Base-by-base conservation (phyloP, 2,797 vertebrate genomes). In the Rachycentron canadum region DNA sequence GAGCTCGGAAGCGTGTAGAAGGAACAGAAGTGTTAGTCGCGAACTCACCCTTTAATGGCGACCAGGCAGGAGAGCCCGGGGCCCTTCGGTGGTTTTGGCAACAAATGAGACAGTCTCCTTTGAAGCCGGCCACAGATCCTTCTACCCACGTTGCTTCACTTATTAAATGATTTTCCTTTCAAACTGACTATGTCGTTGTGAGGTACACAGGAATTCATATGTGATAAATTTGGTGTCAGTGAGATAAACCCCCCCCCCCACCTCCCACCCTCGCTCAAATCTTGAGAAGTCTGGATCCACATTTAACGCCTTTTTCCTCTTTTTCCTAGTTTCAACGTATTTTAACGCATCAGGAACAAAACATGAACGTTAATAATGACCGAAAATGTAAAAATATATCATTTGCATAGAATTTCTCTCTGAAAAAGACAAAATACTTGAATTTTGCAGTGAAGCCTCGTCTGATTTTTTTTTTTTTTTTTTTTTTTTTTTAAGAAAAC, bases 81-180 rank as follows among this genome's bases (percentile, higher is more conserved):
- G 75, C 32, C 32, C 69, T 85, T 81, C 69, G 13, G 79, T 71
- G 85, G 80, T 84, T 91, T 90, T 90, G 88, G 89, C 83, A 90
- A 91, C 88, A 89, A 87, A 76, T 23, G 41, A 76, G 65, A 84
- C 73, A 55, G 74, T 80, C 78, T 62, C 28, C 82, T 89, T 86
- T 87, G 86, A 92, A 90, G 86, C 79, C 4, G 9, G 9, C 41
- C 71, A 40, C 81, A 84, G 82, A 86, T 91, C 86, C 69, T 80
- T 79, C 83, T 86, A 88, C 87, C 59, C 85, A 78, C 34, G 32
- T 77, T 62, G 59, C 78, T 64, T 75, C 68, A 59, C 81, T 87
- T 62, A 69, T 52, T 63, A 82, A 82, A 85, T 62, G 43, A 70
- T 87, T 85, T 88, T 82, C 64, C 60, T 78, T 81, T 86, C 47